Percentiles rank a stretch among this genome's conserved stretches.
Conservation (phyloP, 2,888 invertebrate genomes). For the Vandiemenella viatica region DNA sequence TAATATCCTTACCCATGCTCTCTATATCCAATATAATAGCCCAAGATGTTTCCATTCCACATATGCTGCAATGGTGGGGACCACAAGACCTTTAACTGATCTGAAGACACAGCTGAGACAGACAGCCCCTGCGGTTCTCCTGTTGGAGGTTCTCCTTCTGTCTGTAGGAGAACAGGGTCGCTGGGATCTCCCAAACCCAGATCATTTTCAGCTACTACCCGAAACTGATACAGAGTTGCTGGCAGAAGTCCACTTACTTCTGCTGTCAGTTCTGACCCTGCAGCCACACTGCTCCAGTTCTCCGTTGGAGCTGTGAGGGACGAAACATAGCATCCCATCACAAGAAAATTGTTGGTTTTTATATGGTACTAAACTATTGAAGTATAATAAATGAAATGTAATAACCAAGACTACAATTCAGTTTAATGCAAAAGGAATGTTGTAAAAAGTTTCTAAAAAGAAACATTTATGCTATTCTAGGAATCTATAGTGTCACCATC, state of each 20-base stretch:
- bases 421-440: no score
- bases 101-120: conserved; percentile 22
- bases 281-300: conserved; percentile 4
- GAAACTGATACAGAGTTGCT: conserved; percentile 27
- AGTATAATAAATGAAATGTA: no score
- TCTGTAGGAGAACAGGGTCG: conserved; percentile 22
- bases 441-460: no score
- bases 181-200: conserved; percentile 26
- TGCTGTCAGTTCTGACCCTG: conserved; percentile 20
- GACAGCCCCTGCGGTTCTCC: conserved; percentile 24
- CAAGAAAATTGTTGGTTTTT: no score
- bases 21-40: conserved; percentile 22
- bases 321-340: no score
- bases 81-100: conserved; percentile 23
- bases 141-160: conserved; percentile 29
- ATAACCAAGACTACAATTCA: no score
- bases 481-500: background rate
- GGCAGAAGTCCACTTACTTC: conserved; percentile 25
- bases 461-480: no score
- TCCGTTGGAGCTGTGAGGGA: background rate
- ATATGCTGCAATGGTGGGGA: conserved; percentile 21
- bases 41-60: conserved; percentile 23
- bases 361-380: no score
- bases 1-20: conserved; percentile 1
- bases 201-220: conserved; percentile 29